Base-by-base conservation (phyloP, 2,888 invertebrate genomes). In the Spicauda simplicius region DNA sequence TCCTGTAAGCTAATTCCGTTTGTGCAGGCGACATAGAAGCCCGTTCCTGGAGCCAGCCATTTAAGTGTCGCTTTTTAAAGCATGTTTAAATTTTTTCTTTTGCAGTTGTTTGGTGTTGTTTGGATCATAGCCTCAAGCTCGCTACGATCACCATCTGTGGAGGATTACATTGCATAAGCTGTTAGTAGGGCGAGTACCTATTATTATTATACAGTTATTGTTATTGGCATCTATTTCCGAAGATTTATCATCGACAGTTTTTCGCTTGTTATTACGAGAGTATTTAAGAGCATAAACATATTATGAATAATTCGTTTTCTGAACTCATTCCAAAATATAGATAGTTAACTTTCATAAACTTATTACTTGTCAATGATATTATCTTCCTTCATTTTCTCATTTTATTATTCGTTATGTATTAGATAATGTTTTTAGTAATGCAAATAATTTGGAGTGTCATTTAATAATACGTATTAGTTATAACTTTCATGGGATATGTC, bases 91-190 rank as follows among this genome's bases (percentile, higher is more conserved):
- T 93, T 93, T 88, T 93, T 93, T 93, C 93, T 88, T 93, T 93
- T 93, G 93, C 93, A 93, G 93, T 93, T 93, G 93, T 93, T 93
- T 90, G 93, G 93, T 90, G 93, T 93, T 75, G 91, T 93, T 93
- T 93, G 93, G 84, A 93, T 93, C 93, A 93, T 93, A 93, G 90
- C 93, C 74, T 93, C 93, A 84, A 93, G 93, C 89, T 93, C 93
- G 88, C 93, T 93, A 93, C 92, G 93, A 91, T 93, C 93, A 86
- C 93, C 93, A 93, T 93, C 93, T 93, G 93, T 91, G 93, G 85
- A 92, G 86, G 91, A 91, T 91, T 91, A 92, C 87, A 92, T 87
- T 87, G 92, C 91, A 84, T 91, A 91, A 91, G 90, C 92, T 85
- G 84, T 90, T 88, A 88, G 84, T 87, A 75, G 70, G 72, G 85